A percentile compares a stretch with the other conserved stretches of the same genome.
These are phyloP conservation scores for Knipowitschia caucasica DNA, from an alignment of 2,797 vertebrate species.

Conservation along the genomic window DNA sequence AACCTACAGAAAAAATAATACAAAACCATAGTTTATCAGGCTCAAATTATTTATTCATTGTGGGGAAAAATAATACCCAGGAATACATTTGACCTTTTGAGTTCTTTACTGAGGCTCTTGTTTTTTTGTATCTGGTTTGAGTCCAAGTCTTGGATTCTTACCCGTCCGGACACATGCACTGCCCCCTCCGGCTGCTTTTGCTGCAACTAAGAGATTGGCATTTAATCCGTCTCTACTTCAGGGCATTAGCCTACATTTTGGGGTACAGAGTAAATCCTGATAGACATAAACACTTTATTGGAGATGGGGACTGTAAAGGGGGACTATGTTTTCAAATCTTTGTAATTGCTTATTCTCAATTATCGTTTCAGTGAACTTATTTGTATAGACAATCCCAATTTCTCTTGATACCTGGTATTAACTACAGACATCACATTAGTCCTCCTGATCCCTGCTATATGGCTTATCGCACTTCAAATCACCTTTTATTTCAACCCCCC, in stretches of 20 bases:
- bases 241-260: constrained; percentile 72
- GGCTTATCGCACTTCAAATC: no score
- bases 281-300: constrained; percentile 20
- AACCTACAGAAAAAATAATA: no score
- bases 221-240: constrained; percentile 67
- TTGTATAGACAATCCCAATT: no score
- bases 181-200: constrained; percentile 60
- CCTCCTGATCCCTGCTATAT: constrained; percentile 25
- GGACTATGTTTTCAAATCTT: no score
- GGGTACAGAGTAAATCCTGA: constrained; percentile 45
- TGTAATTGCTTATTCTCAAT: not conserved
- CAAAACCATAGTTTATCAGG: no score
- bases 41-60: constrained; percentile 45
- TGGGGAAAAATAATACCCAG: constrained; percentile 39
- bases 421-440: constrained; percentile 49
- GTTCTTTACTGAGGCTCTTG: constrained; percentile 60
- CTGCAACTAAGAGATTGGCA: constrained; percentile 67
- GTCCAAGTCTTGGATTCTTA: constrained; percentile 47
- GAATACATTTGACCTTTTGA: constrained; percentile 65
- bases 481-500: no score
- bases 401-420: constrained; percentile 29
- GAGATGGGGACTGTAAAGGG: constrained; percentile 8
- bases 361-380: not conserved
- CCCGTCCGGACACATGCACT: constrained; percentile 23
- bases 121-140: constrained; percentile 50